Conservation (phyloP, 2,797 vertebrate species). For the Synaphobranchus kaupii region DNA sequence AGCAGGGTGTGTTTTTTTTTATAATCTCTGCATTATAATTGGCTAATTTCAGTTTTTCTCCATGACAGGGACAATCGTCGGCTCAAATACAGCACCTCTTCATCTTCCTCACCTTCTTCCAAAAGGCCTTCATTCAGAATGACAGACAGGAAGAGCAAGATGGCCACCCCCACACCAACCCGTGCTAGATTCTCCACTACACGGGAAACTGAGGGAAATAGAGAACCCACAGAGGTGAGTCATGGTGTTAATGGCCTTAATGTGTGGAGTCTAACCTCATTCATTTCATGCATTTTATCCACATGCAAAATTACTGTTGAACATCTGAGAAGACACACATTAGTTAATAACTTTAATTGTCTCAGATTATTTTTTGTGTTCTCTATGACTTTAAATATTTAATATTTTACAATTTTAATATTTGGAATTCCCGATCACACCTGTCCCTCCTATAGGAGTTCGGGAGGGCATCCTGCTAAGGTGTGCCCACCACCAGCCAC, state of each 20-base stretch:
- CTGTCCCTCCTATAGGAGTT: too few species aligned
- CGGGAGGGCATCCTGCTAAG: too few species aligned
- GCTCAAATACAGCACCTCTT: not conserved
- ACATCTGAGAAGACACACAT: not conserved
- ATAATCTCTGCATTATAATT: too few species aligned
- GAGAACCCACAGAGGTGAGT: not conserved
- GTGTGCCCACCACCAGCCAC: too few species aligned
- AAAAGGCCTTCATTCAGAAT: conserved; percentile 7
- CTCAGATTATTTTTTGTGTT: too few species aligned
- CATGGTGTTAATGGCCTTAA: not conserved
- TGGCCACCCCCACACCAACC: not conserved
- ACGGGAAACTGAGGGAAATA: conserved; percentile 1
- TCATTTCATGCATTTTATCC: not conserved
- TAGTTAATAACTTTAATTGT: too few species aligned
- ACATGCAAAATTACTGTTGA: too few species aligned
- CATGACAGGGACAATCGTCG: not conserved
- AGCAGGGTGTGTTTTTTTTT: too few species aligned
- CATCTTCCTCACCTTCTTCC: not conserved
- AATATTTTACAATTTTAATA: too few species aligned
- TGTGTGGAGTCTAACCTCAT: not conserved
- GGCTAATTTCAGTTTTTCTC: not conserved
- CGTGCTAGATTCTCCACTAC: conserved; percentile 8
- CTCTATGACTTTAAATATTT: too few species aligned
- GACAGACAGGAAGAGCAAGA: conserved; percentile 9
- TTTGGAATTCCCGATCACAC: too few species aligned